Percentiles rank a stretch among this genome's conserved stretches.
Evolutionary conservation across 2,888 invertebrate genomes (phyloP).

Genomic region (Trissolcus japonicus): DNA sequence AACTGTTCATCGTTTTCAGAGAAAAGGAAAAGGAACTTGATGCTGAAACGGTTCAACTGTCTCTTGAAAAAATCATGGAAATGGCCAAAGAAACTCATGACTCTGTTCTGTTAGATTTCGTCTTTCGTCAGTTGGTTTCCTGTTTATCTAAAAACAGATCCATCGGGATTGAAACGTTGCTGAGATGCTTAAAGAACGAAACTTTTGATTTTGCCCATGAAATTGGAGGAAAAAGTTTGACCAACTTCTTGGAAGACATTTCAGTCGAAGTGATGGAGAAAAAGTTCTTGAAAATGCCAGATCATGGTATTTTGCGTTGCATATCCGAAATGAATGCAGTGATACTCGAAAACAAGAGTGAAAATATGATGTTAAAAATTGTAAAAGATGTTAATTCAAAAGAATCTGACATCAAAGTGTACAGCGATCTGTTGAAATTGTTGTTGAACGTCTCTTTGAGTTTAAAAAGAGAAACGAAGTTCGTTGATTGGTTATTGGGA

Average conservation of each 20-base stretch:
- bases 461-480: slow-evolving; percentile 68
- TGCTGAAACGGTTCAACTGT: slow-evolving; percentile 19
- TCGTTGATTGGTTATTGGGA: slow-evolving; percentile 66
- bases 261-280: slow-evolving; percentile 61
- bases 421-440: slow-evolving; percentile 15
- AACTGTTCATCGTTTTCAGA: slow-evolving; percentile 58
- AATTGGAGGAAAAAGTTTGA: slow-evolving; percentile 62
- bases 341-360: slow-evolving; percentile 65
- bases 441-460: slow-evolving; percentile 63
- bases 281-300: slow-evolving; percentile 49
- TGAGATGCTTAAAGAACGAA: slow-evolving; percentile 61
- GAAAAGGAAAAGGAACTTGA: not conserved
- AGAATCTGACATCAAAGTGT: slow-evolving; percentile 51
- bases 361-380: slow-evolving; percentile 7
- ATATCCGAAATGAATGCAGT: slow-evolving; percentile 68
- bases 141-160: slow-evolving; percentile 52
- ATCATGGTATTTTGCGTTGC: slow-evolving; percentile 62
- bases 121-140: slow-evolving; percentile 65
- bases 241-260: slow-evolving; percentile 62
- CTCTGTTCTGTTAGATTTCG: slow-evolving; percentile 59
- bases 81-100: slow-evolving; percentile 41
- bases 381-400: not conserved
- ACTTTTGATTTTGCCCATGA: slow-evolving; percentile 66
- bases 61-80: slow-evolving; percentile 59
- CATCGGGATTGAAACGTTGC: slow-evolving; percentile 56